Conservation (phyloP, 2,888 invertebrate genomes). For the Clanis bilineata region DNA sequence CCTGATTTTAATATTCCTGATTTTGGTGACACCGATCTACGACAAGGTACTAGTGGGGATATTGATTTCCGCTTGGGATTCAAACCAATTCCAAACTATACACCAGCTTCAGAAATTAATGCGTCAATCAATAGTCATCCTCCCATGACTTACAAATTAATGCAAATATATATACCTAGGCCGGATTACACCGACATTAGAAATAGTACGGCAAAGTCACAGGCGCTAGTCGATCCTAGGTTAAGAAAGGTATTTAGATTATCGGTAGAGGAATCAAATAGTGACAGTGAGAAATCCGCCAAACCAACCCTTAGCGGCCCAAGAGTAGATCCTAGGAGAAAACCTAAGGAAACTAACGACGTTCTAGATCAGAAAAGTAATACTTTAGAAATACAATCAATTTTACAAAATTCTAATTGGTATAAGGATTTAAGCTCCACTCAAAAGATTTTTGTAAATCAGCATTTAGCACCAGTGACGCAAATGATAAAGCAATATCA, state of each 20-base stretch:
- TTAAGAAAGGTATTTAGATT: conserved; percentile 88
- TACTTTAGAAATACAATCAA: conserved; percentile 81
- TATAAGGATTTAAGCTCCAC: conserved; percentile 87
- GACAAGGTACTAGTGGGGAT: conserved; percentile 83
- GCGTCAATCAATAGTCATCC: conserved; percentile 90
- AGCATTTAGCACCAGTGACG: conserved; percentile 84
- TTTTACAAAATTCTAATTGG: conserved; percentile 86
- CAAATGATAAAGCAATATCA: conserved; percentile 84
- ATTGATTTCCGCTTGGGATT: conserved; percentile 90
- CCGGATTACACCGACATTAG: conserved; percentile 90
- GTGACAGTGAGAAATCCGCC: conserved; percentile 79
- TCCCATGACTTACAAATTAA: conserved; percentile 86
- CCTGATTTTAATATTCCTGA: conserved; percentile 78
- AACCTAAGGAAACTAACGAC: conserved; percentile 65
- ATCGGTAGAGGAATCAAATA: conserved; percentile 83
- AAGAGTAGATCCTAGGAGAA: conserved; percentile 71
- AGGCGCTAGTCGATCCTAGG: conserved; percentile 89
- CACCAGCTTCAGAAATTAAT: conserved; percentile 93
- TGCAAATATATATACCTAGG: conserved; percentile 84
- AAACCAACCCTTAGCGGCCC: conserved; percentile 63
- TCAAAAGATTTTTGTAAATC: conserved; percentile 87
- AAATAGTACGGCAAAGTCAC: conserved; percentile 86
- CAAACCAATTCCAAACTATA: conserved; percentile 90
- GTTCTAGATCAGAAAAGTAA: conserved; percentile 59
- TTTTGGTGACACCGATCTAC: conserved; percentile 86